Evolutionary conservation across 2,797 vertebrate species (phyloP).

Genomic region (Lepus oiostolus): DNA sequence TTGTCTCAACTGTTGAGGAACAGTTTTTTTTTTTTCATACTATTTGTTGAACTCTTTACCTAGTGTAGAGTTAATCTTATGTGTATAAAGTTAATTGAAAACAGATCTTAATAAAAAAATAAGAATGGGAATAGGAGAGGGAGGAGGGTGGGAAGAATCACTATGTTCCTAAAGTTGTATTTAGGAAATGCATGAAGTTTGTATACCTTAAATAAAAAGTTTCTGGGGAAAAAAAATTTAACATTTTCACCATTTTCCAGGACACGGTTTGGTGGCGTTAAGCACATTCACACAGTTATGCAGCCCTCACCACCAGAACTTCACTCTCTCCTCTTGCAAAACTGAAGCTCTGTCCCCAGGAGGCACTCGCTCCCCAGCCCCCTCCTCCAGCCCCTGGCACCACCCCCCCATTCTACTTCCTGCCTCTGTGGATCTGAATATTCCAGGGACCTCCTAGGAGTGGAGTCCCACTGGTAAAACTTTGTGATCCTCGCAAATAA

Average conservation of each 20-base stretch:
- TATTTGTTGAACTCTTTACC: too few species aligned
- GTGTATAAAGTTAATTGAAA: too few species aligned
- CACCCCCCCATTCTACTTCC: neutral
- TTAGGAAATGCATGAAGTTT: too few species aligned
- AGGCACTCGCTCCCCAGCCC: rapidly evolving
- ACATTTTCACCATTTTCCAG: neutral
- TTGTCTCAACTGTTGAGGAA: too few species aligned
- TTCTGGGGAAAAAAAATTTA: neutral
- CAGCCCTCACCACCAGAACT: neutral
- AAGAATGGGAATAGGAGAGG: too few species aligned
- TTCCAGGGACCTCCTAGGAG: neutral
- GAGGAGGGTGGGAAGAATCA: too few species aligned
- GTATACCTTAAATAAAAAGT: too few species aligned
- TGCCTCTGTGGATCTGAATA: too few species aligned
- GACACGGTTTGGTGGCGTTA: rapidly evolving
- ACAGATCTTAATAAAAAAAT: too few species aligned
- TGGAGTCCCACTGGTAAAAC: conserved; percentile 14
- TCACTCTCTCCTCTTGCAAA: neutral
- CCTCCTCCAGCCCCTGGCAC: neutral
- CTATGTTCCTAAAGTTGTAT: too few species aligned
- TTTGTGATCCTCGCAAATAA: neutral
- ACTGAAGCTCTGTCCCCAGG: neutral
- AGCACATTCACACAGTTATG: rapidly evolving
- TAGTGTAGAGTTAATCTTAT: too few species aligned
- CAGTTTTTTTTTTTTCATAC: too few species aligned